Evolutionary conservation across 2,888 invertebrate genomes (phyloP).

Genomic region (Cephus spinipes): DNA sequence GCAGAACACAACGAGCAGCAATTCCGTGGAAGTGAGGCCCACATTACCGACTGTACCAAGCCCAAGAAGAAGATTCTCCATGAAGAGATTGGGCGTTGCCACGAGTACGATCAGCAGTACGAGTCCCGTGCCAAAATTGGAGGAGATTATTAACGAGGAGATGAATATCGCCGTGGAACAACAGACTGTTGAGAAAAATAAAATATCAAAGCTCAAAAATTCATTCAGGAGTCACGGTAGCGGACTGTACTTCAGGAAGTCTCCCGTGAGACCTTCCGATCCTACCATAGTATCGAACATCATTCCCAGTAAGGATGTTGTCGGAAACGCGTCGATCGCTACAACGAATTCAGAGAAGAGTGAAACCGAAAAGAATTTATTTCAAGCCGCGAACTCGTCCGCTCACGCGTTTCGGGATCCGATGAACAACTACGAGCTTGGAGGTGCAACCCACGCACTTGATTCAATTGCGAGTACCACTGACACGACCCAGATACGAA

Average conservation of each 20-base stretch:
- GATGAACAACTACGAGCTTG: conserved; percentile 26
- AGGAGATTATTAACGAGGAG: conserved; percentile 59
- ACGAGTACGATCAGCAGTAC: conserved; percentile 25
- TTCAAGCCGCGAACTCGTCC: conserved; percentile 39
- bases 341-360: background rate
- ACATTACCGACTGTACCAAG: conserved; percentile 37
- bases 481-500: conserved; percentile 44
- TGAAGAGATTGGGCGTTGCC: conserved; percentile 37
- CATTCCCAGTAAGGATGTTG: conserved; percentile 38
- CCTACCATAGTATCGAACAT: conserved; percentile 52
- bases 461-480: conserved; percentile 40
- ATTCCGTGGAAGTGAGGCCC: conserved; percentile 50
- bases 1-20: conserved; percentile 45
- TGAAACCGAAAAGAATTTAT: conserved; percentile 20
- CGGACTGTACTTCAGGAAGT: conserved; percentile 41
- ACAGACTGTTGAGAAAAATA: conserved; percentile 58
- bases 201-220: conserved; percentile 52
- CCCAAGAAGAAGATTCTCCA: conserved; percentile 48
- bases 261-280: conserved; percentile 42
- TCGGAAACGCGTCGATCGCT: conserved; percentile 28
- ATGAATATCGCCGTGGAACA: conserved; percentile 56
- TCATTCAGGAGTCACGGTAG: conserved; percentile 41
- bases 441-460: conserved; percentile 39
- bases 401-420: conserved; percentile 38
- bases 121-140: conserved; percentile 35